Conservation (phyloP, 2,113 vertebrate species). For the Lota lota region DNA sequence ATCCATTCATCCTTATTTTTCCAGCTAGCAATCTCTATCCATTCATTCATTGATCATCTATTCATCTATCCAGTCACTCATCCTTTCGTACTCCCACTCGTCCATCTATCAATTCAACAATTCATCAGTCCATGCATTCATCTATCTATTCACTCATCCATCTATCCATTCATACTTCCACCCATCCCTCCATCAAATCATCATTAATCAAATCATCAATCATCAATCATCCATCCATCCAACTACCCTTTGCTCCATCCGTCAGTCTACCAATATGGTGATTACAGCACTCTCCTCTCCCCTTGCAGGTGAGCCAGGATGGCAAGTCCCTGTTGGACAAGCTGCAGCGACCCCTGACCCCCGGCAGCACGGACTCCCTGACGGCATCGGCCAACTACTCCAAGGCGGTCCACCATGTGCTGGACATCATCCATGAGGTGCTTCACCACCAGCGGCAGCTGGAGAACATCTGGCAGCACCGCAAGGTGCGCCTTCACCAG, state of each 20-base stretch:
- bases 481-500: slow-evolving; percentile 95
- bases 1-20: no score
- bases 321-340: slow-evolving; percentile 96
- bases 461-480: slow-evolving; percentile 98
- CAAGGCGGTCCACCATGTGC: slow-evolving; percentile 93
- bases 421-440: slow-evolving; percentile 95
- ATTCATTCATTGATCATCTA: no score
- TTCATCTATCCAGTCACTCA: no score
- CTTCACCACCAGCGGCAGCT: slow-evolving; percentile 95
- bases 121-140: neutral
- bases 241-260: neutral
- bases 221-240: neutral
- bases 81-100: no score
- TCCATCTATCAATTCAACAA: neutral
- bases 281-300: neutral
- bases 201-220: no score
- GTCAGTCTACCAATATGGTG: neutral
- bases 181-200: neutral
- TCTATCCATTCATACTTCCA: neutral
- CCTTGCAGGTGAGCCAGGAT: slow-evolving; percentile 89
- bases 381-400: slow-evolving; percentile 95
- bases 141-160: neutral
- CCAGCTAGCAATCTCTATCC: no score
- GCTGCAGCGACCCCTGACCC: slow-evolving; percentile 91
- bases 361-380: slow-evolving; percentile 90